Evolutionary conservation across 2,888 invertebrate genomes (phyloP).

Genomic region (Eupelmus urozonus): DNA sequence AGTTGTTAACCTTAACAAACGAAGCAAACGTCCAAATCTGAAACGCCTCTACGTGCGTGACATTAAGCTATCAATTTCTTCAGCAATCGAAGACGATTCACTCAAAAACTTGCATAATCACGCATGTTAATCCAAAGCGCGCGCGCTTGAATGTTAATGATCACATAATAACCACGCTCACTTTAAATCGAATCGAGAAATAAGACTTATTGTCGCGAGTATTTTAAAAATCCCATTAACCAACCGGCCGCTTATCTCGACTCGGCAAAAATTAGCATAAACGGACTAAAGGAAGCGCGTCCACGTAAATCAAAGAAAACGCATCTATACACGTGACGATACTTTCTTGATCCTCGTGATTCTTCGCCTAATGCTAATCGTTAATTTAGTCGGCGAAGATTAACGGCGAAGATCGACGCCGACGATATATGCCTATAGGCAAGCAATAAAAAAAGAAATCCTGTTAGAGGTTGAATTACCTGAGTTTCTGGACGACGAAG

Average conservation of each 20-base stretch:
- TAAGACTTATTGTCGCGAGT: background rate
- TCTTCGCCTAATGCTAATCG: too few relatives aligned
- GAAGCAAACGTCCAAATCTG: too few relatives aligned
- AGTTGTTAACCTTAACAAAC: too few relatives aligned
- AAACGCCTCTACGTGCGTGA: too few relatives aligned
- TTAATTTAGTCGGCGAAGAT: too few relatives aligned
- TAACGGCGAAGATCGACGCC: too few relatives aligned
- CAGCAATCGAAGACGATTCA: background rate
- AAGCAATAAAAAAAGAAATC: background rate
- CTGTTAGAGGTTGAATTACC: constrained; percentile 74
- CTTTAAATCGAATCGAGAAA: background rate
- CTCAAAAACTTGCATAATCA: constrained; percentile 15
- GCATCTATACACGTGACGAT: too few relatives aligned
- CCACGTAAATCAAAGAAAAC: too few relatives aligned
- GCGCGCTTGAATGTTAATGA: background rate
- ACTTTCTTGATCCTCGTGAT: too few relatives aligned
- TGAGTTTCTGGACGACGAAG: constrained; percentile 80
- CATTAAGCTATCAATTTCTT: too few relatives aligned
- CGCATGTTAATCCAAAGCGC: background rate
- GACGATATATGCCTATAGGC: too few relatives aligned
- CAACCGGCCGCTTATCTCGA: background rate
- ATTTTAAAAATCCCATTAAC: background rate
- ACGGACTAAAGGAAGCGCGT: background rate
- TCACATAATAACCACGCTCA: background rate
- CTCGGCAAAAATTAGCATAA: background rate